Base-by-base conservation (phyloP, 2,113 vertebrate genomes). In the Bos indicus region DNA sequence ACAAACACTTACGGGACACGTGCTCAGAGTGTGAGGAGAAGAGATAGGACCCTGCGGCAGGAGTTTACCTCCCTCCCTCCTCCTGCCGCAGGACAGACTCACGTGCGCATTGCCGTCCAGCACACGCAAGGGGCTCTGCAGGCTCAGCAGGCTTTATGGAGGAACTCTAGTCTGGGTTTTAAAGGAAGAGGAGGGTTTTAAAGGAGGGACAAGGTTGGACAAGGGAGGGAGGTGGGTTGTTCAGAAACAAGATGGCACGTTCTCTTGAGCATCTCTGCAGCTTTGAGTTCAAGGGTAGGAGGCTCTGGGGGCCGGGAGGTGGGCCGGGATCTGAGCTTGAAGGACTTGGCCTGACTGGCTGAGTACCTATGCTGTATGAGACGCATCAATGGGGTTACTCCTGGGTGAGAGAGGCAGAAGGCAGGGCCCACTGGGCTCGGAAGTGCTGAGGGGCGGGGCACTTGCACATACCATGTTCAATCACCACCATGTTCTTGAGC, bases 281-380 rank as follows among this genome's bases (percentile, higher is more conserved):
- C n/a, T 11, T 28, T n/a, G 40, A 77, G 15, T 25, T 48, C 59
- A 16, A 16, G 19, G 9, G 1, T 1, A 3, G 48, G 54, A 46
- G 16, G 30, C 56, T 3, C 13, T 10, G 0, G 1, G 57, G 54
- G 43, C 43, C 43, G 43, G 43, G 43, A 46, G 43, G 17, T 16
- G 2, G 48, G 14, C 26, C 4, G 11, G 28, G n/a, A n/a, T 43
- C 28, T 16, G 7, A 8, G 6, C 28, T 2, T 0, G 2, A 40
- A 56, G 57, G 52, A 57, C 19, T 86, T 4, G 56, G 43, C 28
- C 25, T 0, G 15, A 48, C 80, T 81, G 36, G 4, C n/a, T 1
- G 2, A 10, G 78, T 26, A 5, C 57, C 48, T 30, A 7, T 0
- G 0, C 6, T 3, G 23, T n/a, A 2, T 7, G 7, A 40, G 1